Base-by-base conservation (phyloP, 2,888 invertebrate genomes). In the Pinctada fucata region DNA sequence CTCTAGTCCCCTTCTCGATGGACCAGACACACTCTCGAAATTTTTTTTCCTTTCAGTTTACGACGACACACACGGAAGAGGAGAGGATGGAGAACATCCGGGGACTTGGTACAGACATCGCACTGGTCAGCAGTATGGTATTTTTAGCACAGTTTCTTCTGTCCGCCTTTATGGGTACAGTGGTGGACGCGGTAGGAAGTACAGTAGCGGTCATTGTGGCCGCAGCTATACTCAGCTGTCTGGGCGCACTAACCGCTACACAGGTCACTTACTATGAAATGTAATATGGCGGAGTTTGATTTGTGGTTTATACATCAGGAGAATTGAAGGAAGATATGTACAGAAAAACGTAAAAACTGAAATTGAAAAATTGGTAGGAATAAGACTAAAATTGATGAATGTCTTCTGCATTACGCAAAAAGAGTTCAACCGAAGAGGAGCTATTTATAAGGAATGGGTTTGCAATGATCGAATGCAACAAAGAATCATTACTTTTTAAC, bases 61-160 rank as follows among this genome's bases (percentile, higher is more conserved):
- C 83, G 3, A 78, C 79, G 8, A 63, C 79, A 13, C 73, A 70
- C 4, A 78, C 71, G 0, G 72, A 78, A 45, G 49, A 70, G 16
- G 75, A 66, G 5, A 72, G 72, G 63, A 50, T 76, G 3, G 51
- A 80, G 50, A 90, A 90, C 77, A 87, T 93, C n/a, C 95, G 98
- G 8, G 98, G 98, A 3, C 94, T 99, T 75, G 98, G 98, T 5
- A 99, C 98, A 0, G 98, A 99, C 91, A 95, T 99, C 0, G 98
- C 98, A 0, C 95, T 98, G 75, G 96, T 99, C 63, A 97, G 97
- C 90, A 97, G 97, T 90, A 98, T 98, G 96, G 98, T 97, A 2
- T 99, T 99, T 92, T 94, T 98, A 82, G 98, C 98, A 0, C 99
- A 99, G 93, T 97, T 98, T 89, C 94, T 97, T 63, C 94, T 99